These are phyloP conservation scores for Eupeodes latifasciatus DNA, from an alignment of 2,888 invertebrate genomes.

Conservation along the genomic window DNA sequence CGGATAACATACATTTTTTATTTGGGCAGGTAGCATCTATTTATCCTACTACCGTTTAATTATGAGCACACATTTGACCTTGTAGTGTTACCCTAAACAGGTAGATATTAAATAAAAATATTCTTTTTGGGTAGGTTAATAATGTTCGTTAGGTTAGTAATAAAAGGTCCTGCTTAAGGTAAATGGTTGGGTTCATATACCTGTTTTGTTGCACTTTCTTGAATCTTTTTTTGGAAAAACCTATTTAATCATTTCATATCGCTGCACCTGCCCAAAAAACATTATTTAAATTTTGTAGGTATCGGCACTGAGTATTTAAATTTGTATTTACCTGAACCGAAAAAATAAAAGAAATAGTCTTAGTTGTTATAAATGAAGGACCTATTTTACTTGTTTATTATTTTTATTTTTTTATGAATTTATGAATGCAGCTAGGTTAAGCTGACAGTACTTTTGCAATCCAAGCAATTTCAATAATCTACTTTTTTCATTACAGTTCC, in stretches of 20 bases:
- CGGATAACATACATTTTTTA: too few relatives aligned
- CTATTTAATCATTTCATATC: not conserved
- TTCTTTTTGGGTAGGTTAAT: not conserved
- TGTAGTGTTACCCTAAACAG: not conserved
- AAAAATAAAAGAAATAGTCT: not conserved
- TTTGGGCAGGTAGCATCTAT: too few relatives aligned
- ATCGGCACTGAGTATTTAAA: not conserved
- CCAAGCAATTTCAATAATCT: too few relatives aligned
- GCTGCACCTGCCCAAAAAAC: not conserved
- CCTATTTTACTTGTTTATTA: too few relatives aligned
- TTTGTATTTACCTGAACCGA: not conserved
- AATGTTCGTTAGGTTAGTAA: too few relatives aligned
- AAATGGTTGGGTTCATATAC: not conserved
- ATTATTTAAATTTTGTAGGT: not conserved
- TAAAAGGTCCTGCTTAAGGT: too few relatives aligned
- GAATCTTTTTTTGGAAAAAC: not conserved
- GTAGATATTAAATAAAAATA: not conserved
- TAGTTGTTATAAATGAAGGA: too few relatives aligned
- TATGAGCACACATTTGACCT: not conserved
- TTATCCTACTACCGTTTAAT: too few relatives aligned
- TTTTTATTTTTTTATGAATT: too few relatives aligned
- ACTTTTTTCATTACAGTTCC: too few relatives aligned
- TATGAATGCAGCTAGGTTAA: too few relatives aligned
- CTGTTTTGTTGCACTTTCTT: not conserved
- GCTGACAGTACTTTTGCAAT: too few relatives aligned